phyloP scores from a whole-genome alignment of 1,140 invertebrate genomes.

The Kradibia gibbosae region DNA sequence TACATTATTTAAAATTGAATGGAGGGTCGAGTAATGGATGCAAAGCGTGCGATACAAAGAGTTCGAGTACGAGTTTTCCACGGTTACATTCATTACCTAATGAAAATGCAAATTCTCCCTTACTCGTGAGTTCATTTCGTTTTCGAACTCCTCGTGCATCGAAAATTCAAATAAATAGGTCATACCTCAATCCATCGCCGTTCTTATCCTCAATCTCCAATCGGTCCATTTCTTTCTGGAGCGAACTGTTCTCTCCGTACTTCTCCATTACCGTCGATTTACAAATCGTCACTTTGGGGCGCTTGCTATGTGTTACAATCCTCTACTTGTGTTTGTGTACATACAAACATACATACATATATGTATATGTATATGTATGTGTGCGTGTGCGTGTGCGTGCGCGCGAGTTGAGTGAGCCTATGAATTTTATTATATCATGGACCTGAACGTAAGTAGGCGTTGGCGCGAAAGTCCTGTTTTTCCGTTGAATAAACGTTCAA shows the following conservation, averaged over 20 bases:
- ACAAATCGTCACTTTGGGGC: slow-evolving; percentile 1
- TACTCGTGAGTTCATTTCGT: too few species aligned
- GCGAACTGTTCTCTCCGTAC: slow-evolving; percentile 59
- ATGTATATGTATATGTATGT: not conserved
- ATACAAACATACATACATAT: too few species aligned
- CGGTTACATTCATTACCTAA: too few species aligned
- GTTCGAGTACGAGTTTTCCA: too few species aligned
- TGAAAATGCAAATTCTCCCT: too few species aligned
- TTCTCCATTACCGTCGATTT: slow-evolving; percentile 62
- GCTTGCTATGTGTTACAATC: not conserved
- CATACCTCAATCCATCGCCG: slow-evolving; percentile 67
- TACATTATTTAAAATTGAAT: too few species aligned
- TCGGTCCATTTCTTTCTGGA: slow-evolving; percentile 69
- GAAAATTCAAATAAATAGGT: not conserved
- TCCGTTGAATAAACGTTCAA: not conserved
- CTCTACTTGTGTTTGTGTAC: not conserved
- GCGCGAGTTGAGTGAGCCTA: too few species aligned
- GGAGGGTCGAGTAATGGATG: too few species aligned
- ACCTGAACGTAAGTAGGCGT: not conserved
- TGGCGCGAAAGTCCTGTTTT: slow-evolving; percentile 8
- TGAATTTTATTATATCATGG: not conserved
- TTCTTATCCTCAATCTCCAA: slow-evolving; percentile 70
- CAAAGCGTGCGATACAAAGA: too few species aligned
- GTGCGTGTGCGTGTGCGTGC: not conserved
- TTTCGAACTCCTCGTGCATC: not conserved